Evolutionary conservation across 2,113 vertebrate species (phyloP).

Genomic region (Xenus cinereus): DNA sequence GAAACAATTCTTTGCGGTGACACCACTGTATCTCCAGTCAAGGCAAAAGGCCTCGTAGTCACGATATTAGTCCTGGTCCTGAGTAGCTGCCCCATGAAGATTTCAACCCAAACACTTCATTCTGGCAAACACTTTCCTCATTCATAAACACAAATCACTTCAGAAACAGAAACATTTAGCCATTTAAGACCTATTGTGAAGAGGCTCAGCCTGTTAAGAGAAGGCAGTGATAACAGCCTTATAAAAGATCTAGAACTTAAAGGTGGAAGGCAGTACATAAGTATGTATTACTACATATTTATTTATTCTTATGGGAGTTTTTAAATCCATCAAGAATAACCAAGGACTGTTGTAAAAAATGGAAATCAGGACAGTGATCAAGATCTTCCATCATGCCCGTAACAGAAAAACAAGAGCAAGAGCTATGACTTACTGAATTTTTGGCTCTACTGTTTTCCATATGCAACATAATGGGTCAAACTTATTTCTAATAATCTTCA

Average conservation of each 20-base stretch:
- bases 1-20: neutral
- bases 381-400: fast-evolving
- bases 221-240: neutral
- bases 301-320: neutral
- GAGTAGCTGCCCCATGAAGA: neutral
- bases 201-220: neutral
- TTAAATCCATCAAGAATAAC: neutral
- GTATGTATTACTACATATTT: neutral
- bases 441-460: neutral
- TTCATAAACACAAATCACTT: neutral
- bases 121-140: neutral
- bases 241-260: neutral
- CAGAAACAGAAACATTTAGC: neutral
- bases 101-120: neutral
- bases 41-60: neutral
- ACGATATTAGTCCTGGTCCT: neutral
- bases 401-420: neutral
- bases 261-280: neutral
- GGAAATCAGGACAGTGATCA: neutral
- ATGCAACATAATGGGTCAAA: neutral
- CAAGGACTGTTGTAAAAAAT: neutral
- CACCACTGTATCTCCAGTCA: neutral
- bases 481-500: neutral
- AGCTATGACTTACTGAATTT: neutral
- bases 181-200: neutral